Conservation (phyloP, 1,140 invertebrate species). For the Caenorhabditis brenneri region DNA sequence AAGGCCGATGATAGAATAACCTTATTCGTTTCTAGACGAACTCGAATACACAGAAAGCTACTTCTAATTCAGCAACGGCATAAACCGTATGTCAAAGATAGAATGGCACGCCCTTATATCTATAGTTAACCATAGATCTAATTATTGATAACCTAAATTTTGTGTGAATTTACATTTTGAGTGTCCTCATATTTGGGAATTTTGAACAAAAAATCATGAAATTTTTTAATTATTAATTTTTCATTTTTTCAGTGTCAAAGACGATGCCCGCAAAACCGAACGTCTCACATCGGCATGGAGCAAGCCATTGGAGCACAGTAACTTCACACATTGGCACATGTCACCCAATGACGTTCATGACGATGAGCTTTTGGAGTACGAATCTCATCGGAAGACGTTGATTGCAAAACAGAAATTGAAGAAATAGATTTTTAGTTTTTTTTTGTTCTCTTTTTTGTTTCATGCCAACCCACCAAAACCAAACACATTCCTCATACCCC, state of each 20-base stretch:
- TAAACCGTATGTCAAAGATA: no score
- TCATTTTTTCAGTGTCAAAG: conserved; percentile 37
- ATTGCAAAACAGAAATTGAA: background rate
- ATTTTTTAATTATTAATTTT: background rate
- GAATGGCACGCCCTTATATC: no score
- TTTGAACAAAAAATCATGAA: no score
- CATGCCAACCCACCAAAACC: background rate
- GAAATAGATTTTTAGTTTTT: conserved; percentile 1
- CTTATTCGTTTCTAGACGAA: no score
- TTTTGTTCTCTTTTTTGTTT: background rate
- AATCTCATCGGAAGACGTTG: conserved; percentile 11
- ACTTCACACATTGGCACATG: conserved; percentile 58
- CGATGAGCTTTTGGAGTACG: conserved; percentile 32
- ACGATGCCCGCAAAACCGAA: background rate
- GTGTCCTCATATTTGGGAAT: no score
- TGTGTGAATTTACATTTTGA: no score
- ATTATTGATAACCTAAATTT: no score
- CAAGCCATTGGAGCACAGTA: conserved; percentile 51
- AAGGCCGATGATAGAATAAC: no score
- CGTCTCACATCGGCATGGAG: conserved; percentile 16
- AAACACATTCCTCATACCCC: background rate
- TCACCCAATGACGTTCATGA: background rate
- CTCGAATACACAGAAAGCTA: no score
- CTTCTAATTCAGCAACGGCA: no score
- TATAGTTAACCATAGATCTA: no score